Conservation (phyloP, 2,113 vertebrate species). For the Empidonax alnorum region DNA sequence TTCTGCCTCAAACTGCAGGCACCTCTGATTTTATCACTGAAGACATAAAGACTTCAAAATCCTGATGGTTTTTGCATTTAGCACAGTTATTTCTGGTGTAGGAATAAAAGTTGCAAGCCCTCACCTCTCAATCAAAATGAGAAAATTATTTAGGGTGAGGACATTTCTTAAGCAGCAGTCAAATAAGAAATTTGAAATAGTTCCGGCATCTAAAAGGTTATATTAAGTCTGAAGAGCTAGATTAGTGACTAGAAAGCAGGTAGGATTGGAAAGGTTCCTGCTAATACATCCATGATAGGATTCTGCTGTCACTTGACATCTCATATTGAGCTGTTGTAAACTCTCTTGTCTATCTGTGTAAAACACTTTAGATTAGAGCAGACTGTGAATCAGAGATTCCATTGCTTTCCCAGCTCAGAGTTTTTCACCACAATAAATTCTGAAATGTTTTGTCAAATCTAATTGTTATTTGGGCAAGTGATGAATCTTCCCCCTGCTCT, state of each 20-base stretch:
- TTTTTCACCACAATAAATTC: conserved; percentile 1
- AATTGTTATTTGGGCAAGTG: conserved; percentile 15
- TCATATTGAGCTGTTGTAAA: neutral
- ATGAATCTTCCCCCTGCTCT: neutral
- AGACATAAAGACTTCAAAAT: neutral
- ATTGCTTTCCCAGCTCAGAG: neutral
- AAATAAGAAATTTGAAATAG: neutral
- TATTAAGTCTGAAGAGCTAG: neutral
- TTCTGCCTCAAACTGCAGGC: neutral
- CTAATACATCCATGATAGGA: neutral
- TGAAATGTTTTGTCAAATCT: conserved; percentile 27
- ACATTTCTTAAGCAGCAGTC: neutral
- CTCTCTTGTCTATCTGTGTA: neutral
- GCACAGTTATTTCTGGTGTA: neutral
- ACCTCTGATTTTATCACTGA: neutral
- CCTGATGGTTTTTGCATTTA: neutral
- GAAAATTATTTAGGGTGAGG: neutral
- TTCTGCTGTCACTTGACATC: neutral
- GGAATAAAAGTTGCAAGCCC: neutral
- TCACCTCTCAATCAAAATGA: neutral
- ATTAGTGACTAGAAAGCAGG: neutral
- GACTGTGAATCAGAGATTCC: neutral
- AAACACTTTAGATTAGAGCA: neutral
- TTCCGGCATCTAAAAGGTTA: neutral
- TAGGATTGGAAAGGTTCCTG: neutral